phyloP scores from a whole-genome alignment of 2,113 vertebrate genomes.

The Cyrtonyx montezumae region DNA sequence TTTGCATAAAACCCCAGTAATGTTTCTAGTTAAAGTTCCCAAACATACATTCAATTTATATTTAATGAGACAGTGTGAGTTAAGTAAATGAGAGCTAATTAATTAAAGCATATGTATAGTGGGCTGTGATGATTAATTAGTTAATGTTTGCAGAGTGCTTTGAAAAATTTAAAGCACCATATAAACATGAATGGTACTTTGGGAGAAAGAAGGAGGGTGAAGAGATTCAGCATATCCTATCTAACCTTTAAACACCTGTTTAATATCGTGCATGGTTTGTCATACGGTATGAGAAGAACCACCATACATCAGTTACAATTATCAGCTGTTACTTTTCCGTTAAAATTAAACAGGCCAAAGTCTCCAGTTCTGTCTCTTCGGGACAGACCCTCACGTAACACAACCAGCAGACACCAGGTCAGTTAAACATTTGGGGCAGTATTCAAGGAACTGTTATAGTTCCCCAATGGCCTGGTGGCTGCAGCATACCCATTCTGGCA shows the following conservation, averaged over 20 bases:
- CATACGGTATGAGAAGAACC: neutral
- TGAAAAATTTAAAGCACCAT: neutral
- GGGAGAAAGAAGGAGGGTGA: neutral
- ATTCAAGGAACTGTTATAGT: neutral
- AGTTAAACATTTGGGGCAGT: neutral
- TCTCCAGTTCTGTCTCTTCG: neutral
- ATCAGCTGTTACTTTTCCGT: neutral
- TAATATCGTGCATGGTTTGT: neutral
- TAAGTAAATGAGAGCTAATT: slow-evolving; percentile 62
- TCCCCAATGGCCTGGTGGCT: neutral
- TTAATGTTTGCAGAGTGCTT: slow-evolving; percentile 37
- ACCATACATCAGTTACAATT: neutral
- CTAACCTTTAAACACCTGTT: neutral
- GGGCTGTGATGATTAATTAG: slow-evolving; percentile 41
- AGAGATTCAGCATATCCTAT: neutral
- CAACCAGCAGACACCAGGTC: neutral
- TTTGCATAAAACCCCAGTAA: slow-evolving; percentile 53
- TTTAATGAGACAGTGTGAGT: slow-evolving; percentile 66
- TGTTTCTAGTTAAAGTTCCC: slow-evolving; percentile 61
- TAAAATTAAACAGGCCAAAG: neutral
- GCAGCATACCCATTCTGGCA: neutral
- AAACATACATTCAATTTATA: slow-evolving; percentile 70
- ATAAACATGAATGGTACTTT: neutral
- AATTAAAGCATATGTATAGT: slow-evolving; percentile 59
- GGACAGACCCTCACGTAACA: neutral